These are phyloP conservation scores for Magallana nippona DNA, from an alignment of 2,888 invertebrate species.

Conservation along the genomic window DNA sequence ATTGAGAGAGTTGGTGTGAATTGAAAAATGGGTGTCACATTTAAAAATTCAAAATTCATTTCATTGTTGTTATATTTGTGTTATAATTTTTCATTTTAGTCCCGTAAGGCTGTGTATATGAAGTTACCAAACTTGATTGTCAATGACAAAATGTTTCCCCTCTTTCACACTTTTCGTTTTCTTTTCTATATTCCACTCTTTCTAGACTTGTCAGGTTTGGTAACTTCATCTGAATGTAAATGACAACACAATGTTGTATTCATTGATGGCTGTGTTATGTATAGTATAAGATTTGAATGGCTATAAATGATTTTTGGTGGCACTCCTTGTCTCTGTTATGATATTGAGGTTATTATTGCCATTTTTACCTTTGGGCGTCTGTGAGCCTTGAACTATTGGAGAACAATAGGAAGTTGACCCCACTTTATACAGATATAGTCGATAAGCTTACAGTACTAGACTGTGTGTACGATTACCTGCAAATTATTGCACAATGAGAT, in stretches of 20 bases:
- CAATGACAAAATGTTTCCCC: not conserved
- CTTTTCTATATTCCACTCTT: not conserved
- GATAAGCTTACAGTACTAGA: no score
- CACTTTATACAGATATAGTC: no score
- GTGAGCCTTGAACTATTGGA: no score
- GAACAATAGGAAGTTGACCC: no score
- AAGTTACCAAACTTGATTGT: slow-evolving; percentile 8
- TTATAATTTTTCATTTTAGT: slow-evolving; percentile 29
- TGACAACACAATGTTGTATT: slow-evolving; percentile 27
- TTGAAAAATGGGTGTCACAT: not conserved
- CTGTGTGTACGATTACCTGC: no score
- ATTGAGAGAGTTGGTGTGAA: slow-evolving; percentile 10
- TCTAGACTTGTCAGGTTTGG: not conserved
- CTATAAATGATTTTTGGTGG: slow-evolving; percentile 29
- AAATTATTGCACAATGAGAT: no score
- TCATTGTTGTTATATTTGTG: slow-evolving; percentile 24
- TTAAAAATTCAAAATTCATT: not conserved
- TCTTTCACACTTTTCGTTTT: not conserved
- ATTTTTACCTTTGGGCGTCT: no score
- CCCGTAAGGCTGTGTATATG: slow-evolving; percentile 7
- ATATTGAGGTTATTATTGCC: not conserved
- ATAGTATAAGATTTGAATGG: slow-evolving; percentile 21
- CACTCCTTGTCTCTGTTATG: not conserved
- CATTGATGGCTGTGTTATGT: slow-evolving; percentile 32
- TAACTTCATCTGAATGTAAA: not conserved